Percentiles rank a stretch among this genome's conserved stretches.
Conservation (phyloP, 2,888 invertebrate species). For the Melolontha melolontha region DNA sequence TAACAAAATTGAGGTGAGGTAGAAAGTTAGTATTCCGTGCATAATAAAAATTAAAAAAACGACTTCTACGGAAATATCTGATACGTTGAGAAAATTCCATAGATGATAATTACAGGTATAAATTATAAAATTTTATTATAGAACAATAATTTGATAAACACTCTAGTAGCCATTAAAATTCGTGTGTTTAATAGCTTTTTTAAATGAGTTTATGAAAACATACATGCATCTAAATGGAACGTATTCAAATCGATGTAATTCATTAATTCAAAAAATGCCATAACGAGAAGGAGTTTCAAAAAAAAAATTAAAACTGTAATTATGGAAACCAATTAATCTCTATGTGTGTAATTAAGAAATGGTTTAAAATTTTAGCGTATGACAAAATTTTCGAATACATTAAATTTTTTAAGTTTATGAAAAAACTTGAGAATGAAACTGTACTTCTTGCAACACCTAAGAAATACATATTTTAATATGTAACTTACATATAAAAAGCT, state of each 20-base stretch:
- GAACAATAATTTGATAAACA: conserved; percentile 8
- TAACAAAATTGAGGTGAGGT: conserved; percentile 29
- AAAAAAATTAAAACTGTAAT: background rate
- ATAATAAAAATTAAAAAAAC: conserved; percentile 8
- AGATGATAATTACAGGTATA: background rate
- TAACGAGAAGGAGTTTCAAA: background rate
- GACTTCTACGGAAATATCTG: background rate
- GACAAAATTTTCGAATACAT: too few relatives aligned
- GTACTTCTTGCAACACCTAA: too few relatives aligned
- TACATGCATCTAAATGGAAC: too few relatives aligned
- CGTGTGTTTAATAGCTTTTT: too few relatives aligned
- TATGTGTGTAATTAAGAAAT: background rate
- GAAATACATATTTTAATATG: too few relatives aligned
- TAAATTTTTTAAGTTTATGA: too few relatives aligned
- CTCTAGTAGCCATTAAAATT: background rate
- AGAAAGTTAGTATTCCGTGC: conserved; percentile 15
- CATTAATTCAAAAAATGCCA: conserved; percentile 2
- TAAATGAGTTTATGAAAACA: too few relatives aligned
- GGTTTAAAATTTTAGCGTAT: background rate
- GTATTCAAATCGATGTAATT: background rate
- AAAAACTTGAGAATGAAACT: too few relatives aligned
- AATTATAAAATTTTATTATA: conserved; percentile 9
- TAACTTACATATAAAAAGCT: too few relatives aligned
- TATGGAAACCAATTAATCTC: conserved; percentile 1
- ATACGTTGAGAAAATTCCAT: conserved; percentile 10